phyloP scores from a whole-genome alignment of 2,797 vertebrate genomes.

The Hemitrygon akajei region DNA sequence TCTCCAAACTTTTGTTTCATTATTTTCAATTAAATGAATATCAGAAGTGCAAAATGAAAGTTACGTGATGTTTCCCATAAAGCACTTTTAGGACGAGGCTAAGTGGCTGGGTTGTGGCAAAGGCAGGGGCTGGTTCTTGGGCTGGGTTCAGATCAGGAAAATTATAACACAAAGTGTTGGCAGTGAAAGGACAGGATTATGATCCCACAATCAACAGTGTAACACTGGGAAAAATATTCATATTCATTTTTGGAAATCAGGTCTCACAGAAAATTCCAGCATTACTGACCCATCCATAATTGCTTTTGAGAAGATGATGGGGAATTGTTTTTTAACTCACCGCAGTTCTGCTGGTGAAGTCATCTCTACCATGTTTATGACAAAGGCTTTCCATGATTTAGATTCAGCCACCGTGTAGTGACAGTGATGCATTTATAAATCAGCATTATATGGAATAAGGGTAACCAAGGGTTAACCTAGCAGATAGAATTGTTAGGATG shows the following conservation, averaged over 20 bases:
- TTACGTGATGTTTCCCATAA: neutral
- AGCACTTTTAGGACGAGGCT: neutral
- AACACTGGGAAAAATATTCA: neutral
- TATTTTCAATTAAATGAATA: neutral
- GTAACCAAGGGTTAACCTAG: neutral
- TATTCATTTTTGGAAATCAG: too few species aligned
- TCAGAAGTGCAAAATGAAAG: neutral
- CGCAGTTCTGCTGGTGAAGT: too few species aligned
- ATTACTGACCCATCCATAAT: too few species aligned
- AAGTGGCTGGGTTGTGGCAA: neutral
- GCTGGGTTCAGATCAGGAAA: neutral
- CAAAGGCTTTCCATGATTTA: too few species aligned
- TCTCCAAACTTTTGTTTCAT: neutral
- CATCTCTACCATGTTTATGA: too few species aligned
- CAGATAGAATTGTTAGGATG: neutral
- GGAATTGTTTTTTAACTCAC: too few species aligned
- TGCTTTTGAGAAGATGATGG: too few species aligned
- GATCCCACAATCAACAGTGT: neutral
- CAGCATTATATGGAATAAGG: neutral
- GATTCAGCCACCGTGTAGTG: too few species aligned
- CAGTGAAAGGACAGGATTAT: neutral
- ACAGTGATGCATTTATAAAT: too few species aligned
- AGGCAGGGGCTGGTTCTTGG: neutral
- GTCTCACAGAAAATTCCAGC: too few species aligned
- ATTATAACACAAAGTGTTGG: neutral